Conservation (phyloP, 2,113 vertebrate species). For the Ictidomys tridecemlineatus region DNA sequence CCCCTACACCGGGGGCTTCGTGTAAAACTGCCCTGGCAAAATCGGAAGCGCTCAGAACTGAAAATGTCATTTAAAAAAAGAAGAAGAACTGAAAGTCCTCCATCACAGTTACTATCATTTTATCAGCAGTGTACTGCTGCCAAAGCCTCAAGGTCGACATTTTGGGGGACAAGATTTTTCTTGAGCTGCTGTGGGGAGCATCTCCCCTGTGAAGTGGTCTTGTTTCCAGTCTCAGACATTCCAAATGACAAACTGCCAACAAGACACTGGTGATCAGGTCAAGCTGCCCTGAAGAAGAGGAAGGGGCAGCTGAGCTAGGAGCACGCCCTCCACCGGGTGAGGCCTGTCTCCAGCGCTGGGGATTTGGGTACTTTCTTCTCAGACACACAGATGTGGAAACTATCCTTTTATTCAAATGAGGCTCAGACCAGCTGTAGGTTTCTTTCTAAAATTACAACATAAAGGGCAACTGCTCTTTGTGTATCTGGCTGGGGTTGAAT, state of each 20-base stretch:
- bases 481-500: slow-evolving; percentile 41
- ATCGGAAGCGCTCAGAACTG: background rate
- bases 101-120: background rate
- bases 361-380: slow-evolving; percentile 75
- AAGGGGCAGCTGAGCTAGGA: background rate
- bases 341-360: background rate
- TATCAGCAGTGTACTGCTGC: background rate
- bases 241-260: slow-evolving; percentile 1
- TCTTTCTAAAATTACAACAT: slow-evolving; percentile 80
- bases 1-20: too few species aligned
- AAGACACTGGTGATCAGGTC: background rate
- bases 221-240: slow-evolving; percentile 44
- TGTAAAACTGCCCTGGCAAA: background rate
- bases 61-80: background rate
- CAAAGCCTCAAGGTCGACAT: background rate
- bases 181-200: background rate
- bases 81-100: background rate
- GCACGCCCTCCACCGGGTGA: background rate
- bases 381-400: slow-evolving; percentile 35
- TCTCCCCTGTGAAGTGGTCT: background rate
- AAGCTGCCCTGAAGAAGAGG: background rate
- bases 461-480: slow-evolving; percentile 57
- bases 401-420: slow-evolving; percentile 55
- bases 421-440: slow-evolving; percentile 58
- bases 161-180: background rate